Evolutionary conservation across 92 coral and sea anemone genomes (phyloP).

Genomic region (Virgularia gustaviana): DNA sequence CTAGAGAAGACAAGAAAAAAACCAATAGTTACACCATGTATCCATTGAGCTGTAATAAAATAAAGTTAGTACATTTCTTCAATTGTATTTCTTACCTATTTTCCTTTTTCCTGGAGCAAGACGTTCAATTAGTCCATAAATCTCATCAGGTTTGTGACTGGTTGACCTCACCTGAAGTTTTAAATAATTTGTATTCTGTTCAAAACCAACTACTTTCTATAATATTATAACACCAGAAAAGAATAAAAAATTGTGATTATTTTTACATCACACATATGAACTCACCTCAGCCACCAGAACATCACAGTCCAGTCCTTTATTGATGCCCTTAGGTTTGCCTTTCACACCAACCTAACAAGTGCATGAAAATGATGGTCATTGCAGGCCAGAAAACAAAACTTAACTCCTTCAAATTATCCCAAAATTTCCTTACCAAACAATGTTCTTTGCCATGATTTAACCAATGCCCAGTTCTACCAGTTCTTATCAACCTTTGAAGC

Average conservation of each 20-base stretch:
- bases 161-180: constrained; percentile 79
- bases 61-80: no score
- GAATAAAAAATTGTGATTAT: background rate
- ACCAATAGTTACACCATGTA: background rate
- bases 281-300: constrained; percentile 95
- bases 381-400: background rate
- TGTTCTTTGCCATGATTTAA: constrained; percentile 97
- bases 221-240: background rate
- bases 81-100: constrained; percentile 66
- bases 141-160: constrained; percentile 98
- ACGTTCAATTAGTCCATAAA: constrained; percentile 90
- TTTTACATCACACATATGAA: background rate
- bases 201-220: background rate
- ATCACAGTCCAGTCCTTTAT: constrained; percentile 90
- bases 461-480: constrained; percentile 99
- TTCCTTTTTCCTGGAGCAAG: constrained; percentile 87
- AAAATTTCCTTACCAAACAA: constrained; percentile 64
- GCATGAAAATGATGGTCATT: background rate
- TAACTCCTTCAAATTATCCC: background rate
- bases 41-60: no score
- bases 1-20: constrained; percentile 42
- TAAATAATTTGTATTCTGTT: background rate
- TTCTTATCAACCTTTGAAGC: constrained; percentile 86
- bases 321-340: constrained; percentile 75
- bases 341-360: constrained; percentile 89